Base-by-base conservation (phyloP, 1,140 invertebrate species). In the Drosophila takahashii region DNA sequence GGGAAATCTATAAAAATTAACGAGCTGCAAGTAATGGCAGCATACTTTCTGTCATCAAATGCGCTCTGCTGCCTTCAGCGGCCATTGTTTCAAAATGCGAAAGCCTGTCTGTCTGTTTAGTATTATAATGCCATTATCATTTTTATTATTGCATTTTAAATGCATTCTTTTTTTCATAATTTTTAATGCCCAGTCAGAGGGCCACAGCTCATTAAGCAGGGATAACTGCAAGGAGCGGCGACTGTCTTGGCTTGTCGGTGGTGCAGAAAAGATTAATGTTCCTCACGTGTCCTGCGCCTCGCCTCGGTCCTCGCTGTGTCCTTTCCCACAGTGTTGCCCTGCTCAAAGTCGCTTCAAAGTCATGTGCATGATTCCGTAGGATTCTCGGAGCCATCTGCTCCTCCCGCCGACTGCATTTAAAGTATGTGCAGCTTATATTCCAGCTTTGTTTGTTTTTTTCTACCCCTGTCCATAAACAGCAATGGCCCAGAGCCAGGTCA, bases 141-240 rank as follows among this genome's bases (percentile, higher is more conserved):
- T 90, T 89, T 90, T 89, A 80, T 90, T 90, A 90, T 89, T 89
- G 84, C 80, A 89, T 85, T 89, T 89, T 84, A 90, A 89, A 90
- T 89, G 84, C 85, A 89, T 79, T 86, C 65, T 36, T 65, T 66
- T 52, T 71, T 87, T 85, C 79, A 87, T 86, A 89, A 87, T 87
- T 87, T 87, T 84, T 73, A 77, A 79, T 90, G 84, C 71, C 61
- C 60, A 57, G 65, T 59, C 69, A 67, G 62, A 52, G 42, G 8
- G 27, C 51, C 75, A 87, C 85, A 80, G 85, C 73, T 89, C 84
- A 89, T 89, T 89, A 89, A 77, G 56, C 85, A 85, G 64, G 47
- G 16, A 78, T 45, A 41, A 59, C 59, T 36, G 32, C 42, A 45
- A 39, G 60, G 41, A 56, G 53, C 65, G 54, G 59, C 42, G 66